phyloP scores from a whole-genome alignment of 2,888 invertebrate species.

The Automeris io region DNA sequence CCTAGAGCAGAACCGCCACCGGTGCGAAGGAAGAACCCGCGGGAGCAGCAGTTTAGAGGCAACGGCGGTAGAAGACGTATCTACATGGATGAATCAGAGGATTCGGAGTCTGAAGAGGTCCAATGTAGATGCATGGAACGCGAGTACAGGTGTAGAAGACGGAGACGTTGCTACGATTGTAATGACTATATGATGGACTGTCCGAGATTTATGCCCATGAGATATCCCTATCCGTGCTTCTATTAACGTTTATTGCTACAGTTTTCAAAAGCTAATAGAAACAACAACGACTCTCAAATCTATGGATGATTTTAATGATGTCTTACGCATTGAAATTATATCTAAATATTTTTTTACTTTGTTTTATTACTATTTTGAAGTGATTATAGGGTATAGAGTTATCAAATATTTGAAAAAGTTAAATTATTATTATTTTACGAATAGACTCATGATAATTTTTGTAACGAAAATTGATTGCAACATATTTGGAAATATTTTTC shows the following conservation, averaged over 20 bases:
- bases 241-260: slow-evolving; percentile 12
- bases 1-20: not conserved
- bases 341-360: no score
- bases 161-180: slow-evolving; percentile 11
- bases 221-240: slow-evolving; percentile 20
- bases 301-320: no score
- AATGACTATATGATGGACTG: slow-evolving; percentile 17
- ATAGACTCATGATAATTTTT: no score
- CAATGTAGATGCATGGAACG: slow-evolving; percentile 28
- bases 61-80: slow-evolving; percentile 13
- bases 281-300: no score
- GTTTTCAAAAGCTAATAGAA: no score
- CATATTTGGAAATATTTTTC: no score
- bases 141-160: slow-evolving; percentile 15
- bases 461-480: no score
- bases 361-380: no score
- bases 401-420: no score
- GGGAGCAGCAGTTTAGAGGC: slow-evolving; percentile 4
- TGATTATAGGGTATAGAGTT: no score
- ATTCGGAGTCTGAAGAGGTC: slow-evolving; percentile 13
- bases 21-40: not conserved
- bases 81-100: slow-evolving; percentile 21
- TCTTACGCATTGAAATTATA: no score
- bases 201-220: slow-evolving; percentile 18
- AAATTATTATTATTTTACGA: no score